Evolutionary conservation across 2,888 invertebrate genomes (phyloP).

Genomic region (Pollenia angustigena): DNA sequence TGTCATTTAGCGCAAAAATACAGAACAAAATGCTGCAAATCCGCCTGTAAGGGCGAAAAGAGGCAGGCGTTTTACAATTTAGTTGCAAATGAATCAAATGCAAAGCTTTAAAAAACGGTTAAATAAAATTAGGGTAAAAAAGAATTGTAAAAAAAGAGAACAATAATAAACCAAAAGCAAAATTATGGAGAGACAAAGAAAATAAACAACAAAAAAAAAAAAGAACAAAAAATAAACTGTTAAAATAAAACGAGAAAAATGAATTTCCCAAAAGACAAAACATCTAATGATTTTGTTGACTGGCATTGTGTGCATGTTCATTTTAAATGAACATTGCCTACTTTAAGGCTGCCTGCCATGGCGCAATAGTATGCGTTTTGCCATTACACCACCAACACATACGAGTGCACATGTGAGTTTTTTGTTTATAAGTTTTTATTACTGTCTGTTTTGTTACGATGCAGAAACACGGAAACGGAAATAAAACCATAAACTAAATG

Average conservation of each 20-base stretch:
- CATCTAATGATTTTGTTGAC: constrained; percentile 69
- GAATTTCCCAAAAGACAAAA: constrained; percentile 71
- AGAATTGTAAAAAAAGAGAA: constrained; percentile 27
- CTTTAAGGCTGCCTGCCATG: constrained; percentile 62
- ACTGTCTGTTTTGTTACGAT: constrained; percentile 58
- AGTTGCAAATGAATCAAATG: constrained; percentile 8
- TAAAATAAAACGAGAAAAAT: constrained; percentile 54
- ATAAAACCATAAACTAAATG: constrained; percentile 72
- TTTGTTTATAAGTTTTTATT: constrained; percentile 48
- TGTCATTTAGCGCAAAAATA: constrained; percentile 31
- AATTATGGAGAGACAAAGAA: constrained; percentile 60
- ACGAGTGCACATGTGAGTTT: background rate
- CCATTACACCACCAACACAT: constrained; percentile 22
- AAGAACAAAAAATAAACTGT: constrained; percentile 4
- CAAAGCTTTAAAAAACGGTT: constrained; percentile 36
- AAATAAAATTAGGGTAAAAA: constrained; percentile 66
- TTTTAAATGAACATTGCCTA: constrained; percentile 63
- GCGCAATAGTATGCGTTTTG: constrained; percentile 40
- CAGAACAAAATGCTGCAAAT: constrained; percentile 22
- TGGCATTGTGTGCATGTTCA: constrained; percentile 66
- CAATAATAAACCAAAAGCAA: constrained; percentile 55
- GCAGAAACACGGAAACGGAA: constrained; percentile 72
- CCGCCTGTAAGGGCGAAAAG: background rate
- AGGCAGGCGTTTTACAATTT: background rate
- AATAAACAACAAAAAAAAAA: constrained; percentile 11